A percentile compares a stretch with the other conserved stretches of the same genome.
Conservation (phyloP, 2,113 vertebrate species). For the Brachirus orientalis region DNA sequence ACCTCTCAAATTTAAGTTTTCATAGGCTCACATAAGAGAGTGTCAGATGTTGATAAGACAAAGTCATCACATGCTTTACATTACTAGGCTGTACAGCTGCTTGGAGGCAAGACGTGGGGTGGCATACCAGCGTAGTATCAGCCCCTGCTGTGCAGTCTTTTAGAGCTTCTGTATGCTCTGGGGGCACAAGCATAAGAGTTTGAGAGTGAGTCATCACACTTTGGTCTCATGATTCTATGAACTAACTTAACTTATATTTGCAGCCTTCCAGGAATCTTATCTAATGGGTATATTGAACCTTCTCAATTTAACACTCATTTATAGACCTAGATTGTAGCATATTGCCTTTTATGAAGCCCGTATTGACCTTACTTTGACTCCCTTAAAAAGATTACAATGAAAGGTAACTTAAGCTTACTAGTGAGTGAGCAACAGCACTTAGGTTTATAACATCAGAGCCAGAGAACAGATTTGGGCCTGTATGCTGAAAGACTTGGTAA, state of each 20-base stretch:
- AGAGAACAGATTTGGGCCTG: neutral
- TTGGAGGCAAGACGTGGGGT: slow-evolving; percentile 10
- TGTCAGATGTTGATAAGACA: slow-evolving; percentile 34
- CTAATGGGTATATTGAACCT: slow-evolving; percentile 30
- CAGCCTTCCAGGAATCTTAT: slow-evolving; percentile 44
- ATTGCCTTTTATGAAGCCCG: neutral
- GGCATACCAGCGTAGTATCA: slow-evolving; percentile 14
- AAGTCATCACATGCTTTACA: slow-evolving; percentile 35
- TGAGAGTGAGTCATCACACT: slow-evolving; percentile 68
- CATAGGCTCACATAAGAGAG: neutral
- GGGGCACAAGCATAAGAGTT: slow-evolving; percentile 41
- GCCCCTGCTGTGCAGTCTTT: slow-evolving; percentile 23
- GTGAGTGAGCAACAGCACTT: neutral
- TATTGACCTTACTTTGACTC: neutral
- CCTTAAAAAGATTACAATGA: too few species aligned
- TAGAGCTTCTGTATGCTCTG: slow-evolving; percentile 31
- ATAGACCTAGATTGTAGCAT: slow-evolving; percentile 1
- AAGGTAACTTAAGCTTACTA: too few species aligned
- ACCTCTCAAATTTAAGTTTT: too few species aligned
- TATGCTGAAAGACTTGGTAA: too few species aligned
- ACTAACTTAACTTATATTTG: slow-evolving; percentile 19
- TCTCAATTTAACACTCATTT: slow-evolving; percentile 28
- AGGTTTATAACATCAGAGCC: neutral
- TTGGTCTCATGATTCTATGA: slow-evolving; percentile 74
- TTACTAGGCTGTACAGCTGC: slow-evolving; percentile 14